Base-by-base conservation (phyloP, 2,888 invertebrate genomes). In the Clostera curtula region DNA sequence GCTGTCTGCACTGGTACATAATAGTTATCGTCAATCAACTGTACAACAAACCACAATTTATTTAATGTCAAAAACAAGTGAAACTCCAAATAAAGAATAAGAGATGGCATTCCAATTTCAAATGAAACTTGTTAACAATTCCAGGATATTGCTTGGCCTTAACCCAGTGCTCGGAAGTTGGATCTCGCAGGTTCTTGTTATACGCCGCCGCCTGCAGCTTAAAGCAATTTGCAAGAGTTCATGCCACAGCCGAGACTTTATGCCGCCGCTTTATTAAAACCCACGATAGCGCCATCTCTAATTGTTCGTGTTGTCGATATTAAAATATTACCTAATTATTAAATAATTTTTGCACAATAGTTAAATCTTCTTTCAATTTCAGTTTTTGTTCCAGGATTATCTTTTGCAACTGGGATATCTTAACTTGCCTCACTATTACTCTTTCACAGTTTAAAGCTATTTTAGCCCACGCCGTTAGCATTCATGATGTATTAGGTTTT, bases 191-290 rank as follows among this genome's bases (percentile, higher is more conserved):
- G 69, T 68, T 64, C 68, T 69, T 76, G 77, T 76, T 64, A 63
- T 66, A 67, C 69, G 69, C 65, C 54, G 63, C 71, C 71, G 63
- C 69, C 62, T 57, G 66, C 59, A 69, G 77, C 79, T 76, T 75
- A 73, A 61, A 75, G 74, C 72, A 79, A 77, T 79, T 79, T 77
- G 79, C 79, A 72, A 71, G 72, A 76, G 73, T 72, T 75, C 64
- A 60, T 61, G 64, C 61, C 64, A 63, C 56, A 56, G 62, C 52
- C 49, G 59, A 56, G 58, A 58, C 69, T 73, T 70, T 68, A 65
- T 63, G 64, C 57, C 61, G 56, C 60, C 65, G 64, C 74, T 74
- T 76, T 75, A 74, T 74, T 74, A 73, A 74, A 75, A 64, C 66
- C 67, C 55, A 50, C 53, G 56, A 61, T 63, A 55, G 55, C 53